Base-by-base conservation (phyloP, 2,888 invertebrate species). In the Cerastoderma edule region DNA sequence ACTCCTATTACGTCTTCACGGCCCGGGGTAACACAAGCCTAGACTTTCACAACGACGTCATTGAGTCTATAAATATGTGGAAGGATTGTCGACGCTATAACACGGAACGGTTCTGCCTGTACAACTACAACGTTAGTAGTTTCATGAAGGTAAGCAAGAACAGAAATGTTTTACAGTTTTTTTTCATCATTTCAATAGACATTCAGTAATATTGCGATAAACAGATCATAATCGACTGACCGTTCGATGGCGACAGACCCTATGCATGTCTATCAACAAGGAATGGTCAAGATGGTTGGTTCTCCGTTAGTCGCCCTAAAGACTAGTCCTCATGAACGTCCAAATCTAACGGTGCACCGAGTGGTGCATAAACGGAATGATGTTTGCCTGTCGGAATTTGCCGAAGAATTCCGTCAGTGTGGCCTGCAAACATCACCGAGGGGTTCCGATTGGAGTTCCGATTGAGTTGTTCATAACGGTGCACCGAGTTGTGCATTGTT, bases 1-100 rank as follows among this genome's bases (percentile, higher is more conserved):
- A 72, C 39, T 72, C 68, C 19, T 60, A 72, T n/a, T 76, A 75
- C 44, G 35, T 75, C 27, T 66, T 71, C 30, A 39, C 35, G 8
- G 48, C 30, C 1, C 24, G 19, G 5, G 70, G 71, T 3, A n/a
- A 35, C 6, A 53, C 70, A 30, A 71, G 71, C 0, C 0, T n/a
- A 13, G 22, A 39, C 8, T 75, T 75, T 33, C 71, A 75, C 60
- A 5, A 28, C 1, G 33, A 71, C 32, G 54, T 65, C 4, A 19
- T 46, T 3, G 19, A 65, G n/a, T 65, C 65, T 0, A 1, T 65
- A 30, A 8, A 65, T 10, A 5, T 65, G 19, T 65, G 64, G 71
- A 32, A 44, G n/a, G 54, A 35, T n/a, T 71, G 71, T 54, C 8
- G 35, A 3, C 28, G 22, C 28, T 19, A 35, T 16, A 54, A 71